A percentile compares a stretch with the other conserved stretches of the same genome.
Conservation (phyloP, 2,888 invertebrate species). For the Eupithecia tripunctaria region DNA sequence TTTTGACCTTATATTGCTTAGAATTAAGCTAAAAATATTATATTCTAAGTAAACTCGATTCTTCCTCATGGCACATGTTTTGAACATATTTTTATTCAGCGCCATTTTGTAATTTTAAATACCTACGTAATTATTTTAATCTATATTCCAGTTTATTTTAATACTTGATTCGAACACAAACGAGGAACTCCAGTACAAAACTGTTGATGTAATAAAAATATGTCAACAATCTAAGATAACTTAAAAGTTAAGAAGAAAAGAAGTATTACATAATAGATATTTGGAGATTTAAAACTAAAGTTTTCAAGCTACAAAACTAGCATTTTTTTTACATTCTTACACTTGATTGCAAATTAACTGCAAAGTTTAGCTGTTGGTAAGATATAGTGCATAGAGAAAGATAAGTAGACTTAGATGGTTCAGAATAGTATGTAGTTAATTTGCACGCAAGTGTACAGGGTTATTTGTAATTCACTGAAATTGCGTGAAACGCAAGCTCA, state of each 20-base stretch:
- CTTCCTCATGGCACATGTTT: constrained; percentile 15
- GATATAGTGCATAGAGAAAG: constrained; percentile 13
- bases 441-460: constrained; percentile 47
- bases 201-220: constrained; percentile 2
- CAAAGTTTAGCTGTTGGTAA: constrained; percentile 7
- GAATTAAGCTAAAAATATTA: constrained; percentile 19
- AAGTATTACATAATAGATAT: background rate
- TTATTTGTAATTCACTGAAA: too few relatives aligned
- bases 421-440: constrained; percentile 33
- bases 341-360: constrained; percentile 54
- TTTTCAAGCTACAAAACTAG: background rate
- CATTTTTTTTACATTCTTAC: background rate
- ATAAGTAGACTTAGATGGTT: constrained; percentile 22
- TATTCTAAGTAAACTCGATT: background rate
- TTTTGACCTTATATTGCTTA: constrained; percentile 34
- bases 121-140: background rate
- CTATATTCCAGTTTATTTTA: background rate
- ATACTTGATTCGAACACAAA: background rate
- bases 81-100: background rate
- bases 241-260: background rate
- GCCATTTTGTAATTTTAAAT: background rate
- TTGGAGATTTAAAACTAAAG: background rate
- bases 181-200: background rate
- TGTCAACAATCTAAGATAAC: background rate
- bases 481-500: too few relatives aligned